These are phyloP conservation scores for Rhinogobio ventralis DNA, from an alignment of 2,797 vertebrate species.

Conservation along the genomic window DNA sequence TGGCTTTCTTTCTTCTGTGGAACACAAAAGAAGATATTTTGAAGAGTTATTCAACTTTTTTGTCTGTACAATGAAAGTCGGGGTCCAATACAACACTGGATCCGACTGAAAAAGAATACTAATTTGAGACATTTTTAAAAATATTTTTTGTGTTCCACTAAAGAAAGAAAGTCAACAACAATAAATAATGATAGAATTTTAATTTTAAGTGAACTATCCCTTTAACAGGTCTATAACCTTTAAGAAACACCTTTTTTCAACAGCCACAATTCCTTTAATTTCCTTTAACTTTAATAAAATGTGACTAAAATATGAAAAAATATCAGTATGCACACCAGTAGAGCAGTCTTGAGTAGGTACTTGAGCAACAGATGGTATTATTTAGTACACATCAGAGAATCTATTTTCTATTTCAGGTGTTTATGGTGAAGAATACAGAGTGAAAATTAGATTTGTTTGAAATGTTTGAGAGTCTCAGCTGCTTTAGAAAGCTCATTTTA, in stretches of 20 bases:
- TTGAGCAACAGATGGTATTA: slow-evolving; percentile 35
- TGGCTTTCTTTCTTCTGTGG: background rate
- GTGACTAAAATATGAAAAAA: background rate
- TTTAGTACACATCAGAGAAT: slow-evolving; percentile 31
- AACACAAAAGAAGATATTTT: too few species aligned
- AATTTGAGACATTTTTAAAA: background rate
- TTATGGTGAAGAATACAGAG: slow-evolving; percentile 11
- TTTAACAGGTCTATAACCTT: background rate
- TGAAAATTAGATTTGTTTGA: background rate
- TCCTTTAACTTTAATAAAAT: too few species aligned
- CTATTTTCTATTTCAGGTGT: slow-evolving; percentile 26
- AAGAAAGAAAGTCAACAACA: background rate
- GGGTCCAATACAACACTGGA: background rate
- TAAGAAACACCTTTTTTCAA: background rate
- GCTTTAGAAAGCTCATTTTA: slow-evolving; percentile 29
- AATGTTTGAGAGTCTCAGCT: slow-evolving; percentile 10
- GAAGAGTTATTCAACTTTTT: background rate
- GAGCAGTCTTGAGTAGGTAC: background rate
- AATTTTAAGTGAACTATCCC: background rate
- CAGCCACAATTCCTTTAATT: background rate
- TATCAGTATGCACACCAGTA: slow-evolving; percentile 1
- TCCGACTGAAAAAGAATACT: background rate
- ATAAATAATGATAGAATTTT: background rate
- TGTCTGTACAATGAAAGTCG: background rate
- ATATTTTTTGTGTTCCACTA: background rate